Conservation (phyloP, 2,113 vertebrate genomes). For the Platysteira castanea region DNA sequence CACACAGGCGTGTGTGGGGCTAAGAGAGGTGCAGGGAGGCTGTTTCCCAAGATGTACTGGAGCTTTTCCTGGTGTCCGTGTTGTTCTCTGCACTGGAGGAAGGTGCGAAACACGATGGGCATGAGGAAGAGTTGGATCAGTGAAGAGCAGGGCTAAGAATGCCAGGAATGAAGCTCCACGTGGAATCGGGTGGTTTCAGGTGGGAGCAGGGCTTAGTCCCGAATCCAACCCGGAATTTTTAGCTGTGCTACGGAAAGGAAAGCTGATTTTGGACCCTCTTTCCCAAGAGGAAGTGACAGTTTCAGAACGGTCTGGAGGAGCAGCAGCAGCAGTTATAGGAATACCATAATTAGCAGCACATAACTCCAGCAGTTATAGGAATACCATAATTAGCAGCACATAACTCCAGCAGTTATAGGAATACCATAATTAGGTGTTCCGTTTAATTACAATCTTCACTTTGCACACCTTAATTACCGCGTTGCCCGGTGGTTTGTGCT, state of each 20-base stretch:
- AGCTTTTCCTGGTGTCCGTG: not conserved
- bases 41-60: accelerated
- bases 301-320: not conserved
- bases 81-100: not conserved
- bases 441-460: not conserved
- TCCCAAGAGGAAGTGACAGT: not conserved
- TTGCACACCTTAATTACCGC: not conserved
- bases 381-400: not conserved
- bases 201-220: not conserved
- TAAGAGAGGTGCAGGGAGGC: not conserved
- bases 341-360: not conserved
- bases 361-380: not conserved
- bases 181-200: not conserved
- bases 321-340: not conserved
- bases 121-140: not conserved
- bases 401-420: not conserved
- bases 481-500: not conserved
- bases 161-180: not conserved
- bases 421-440: not conserved
- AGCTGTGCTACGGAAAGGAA: not conserved
- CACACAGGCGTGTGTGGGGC: accelerated
- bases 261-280: not conserved
- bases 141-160: not conserved
- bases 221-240: not conserved
- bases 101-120: not conserved